Evolutionary conservation across 2,113 vertebrate species (phyloP), one percentile per base, ranked within the genome.

Genomic region (Megaceryle torquata): DNA sequence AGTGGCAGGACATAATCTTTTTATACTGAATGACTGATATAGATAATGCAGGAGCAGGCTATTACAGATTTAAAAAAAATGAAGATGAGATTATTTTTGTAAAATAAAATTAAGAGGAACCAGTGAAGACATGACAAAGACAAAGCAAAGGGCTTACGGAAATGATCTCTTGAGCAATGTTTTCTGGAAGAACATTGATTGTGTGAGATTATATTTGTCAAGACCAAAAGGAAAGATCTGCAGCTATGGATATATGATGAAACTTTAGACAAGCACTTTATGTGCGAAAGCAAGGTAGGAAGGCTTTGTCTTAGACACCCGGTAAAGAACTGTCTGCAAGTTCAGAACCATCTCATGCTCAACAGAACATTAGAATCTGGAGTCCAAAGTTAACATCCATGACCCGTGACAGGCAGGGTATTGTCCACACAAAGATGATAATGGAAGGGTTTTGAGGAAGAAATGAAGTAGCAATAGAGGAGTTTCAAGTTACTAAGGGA

Each of bases 161-260:
- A 92, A 71, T 1, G 1, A 75, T 86, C 43, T 88, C 43, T 74
- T 60, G 26, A 71, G 12, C 39, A 79, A 21, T 60, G 41, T 64
- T 86, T 95, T 93, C 77, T 86, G 69, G 77, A 91, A 33, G 35
- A 84, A 68, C 78, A 84, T 82, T 75, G 86, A 86, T 78, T 93
- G 17, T 59, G 21, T 78, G 71, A 74, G 41, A 90, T 63, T 90
- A 19, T 16, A 71, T 77, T 67, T 86, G 56, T 83, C 68, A 71
- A 78, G 72, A 35, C 46, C 28, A 71, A 82, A 59, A 91, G 15
- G 20, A 86, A 90, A 86, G 43, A 15, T 4, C 86, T 86, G n/a
- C 18, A 89, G 60, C 10, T 64, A 18, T 43, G 94, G 86, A 91
- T 88, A 64, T 28, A 56, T 43, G 60, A 75, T 53, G 69, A 91